These are phyloP conservation scores for Cylas formicarius DNA, from an alignment of 1,140 invertebrate species.

Conservation along the genomic window DNA sequence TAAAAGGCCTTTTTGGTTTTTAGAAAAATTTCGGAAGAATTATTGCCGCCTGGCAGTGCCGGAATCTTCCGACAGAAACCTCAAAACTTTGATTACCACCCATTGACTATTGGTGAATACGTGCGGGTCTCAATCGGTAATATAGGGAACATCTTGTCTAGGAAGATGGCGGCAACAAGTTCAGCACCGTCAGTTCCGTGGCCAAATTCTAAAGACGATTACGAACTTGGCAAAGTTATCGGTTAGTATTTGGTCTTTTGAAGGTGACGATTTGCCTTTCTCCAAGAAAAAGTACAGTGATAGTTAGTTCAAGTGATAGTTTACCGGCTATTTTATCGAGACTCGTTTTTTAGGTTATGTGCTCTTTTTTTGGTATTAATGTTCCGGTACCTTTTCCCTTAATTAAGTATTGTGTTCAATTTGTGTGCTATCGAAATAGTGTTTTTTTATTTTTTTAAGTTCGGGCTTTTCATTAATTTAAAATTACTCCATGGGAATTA, in stretches of 20 bases:
- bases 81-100: slow-evolving; percentile 45
- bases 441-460: slow-evolving; percentile 17
- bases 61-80: slow-evolving; percentile 60
- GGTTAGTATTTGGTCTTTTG: slow-evolving; percentile 46
- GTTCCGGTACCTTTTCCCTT: slow-evolving; percentile 24
- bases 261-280: no score
- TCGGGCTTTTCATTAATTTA: no score
- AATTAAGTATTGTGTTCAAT: not conserved
- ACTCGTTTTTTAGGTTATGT: slow-evolving; percentile 38
- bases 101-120: slow-evolving; percentile 38
- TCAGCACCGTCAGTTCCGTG: slow-evolving; percentile 59
- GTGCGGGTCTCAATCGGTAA: slow-evolving; percentile 45
- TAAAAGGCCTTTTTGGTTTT: slow-evolving; percentile 13
- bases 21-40: slow-evolving; percentile 57
- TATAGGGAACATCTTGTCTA: slow-evolving; percentile 55
- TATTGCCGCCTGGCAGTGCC: slow-evolving; percentile 54
- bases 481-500: no score
- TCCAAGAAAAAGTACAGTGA: slow-evolving; percentile 12
- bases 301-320: no score
- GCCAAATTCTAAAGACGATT: slow-evolving; percentile 90
- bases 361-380: slow-evolving; percentile 34
- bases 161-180: slow-evolving; percentile 63
- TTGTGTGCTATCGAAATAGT: not conserved
- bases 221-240: slow-evolving; percentile 90
- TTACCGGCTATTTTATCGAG: no score